Evolutionary conservation across 1,140 invertebrate species (phyloP).

Genomic region (Cotesia chilonis): DNA sequence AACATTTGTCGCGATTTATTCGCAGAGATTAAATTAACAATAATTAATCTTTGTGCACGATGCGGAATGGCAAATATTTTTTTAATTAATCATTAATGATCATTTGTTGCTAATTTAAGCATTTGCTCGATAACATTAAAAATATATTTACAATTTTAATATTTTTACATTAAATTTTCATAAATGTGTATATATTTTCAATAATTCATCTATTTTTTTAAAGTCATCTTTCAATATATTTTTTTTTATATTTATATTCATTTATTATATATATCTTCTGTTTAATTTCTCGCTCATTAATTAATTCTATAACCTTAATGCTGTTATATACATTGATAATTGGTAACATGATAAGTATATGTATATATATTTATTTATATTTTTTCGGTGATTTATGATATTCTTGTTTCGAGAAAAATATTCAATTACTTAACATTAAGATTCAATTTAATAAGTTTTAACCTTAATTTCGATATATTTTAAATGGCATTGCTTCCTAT

Average conservation of each 20-base stretch:
- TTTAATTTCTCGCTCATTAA: background rate
- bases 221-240: too few relatives aligned
- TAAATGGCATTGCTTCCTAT: too few relatives aligned
- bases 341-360: too few relatives aligned
- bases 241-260: too few relatives aligned
- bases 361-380: too few relatives aligned
- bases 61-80: slow-evolving; percentile 22
- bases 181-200: slow-evolving; percentile 3
- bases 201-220: too few relatives aligned
- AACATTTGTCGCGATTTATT: background rate
- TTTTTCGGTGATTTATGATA: too few relatives aligned
- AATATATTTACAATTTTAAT: slow-evolving; percentile 27
- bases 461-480: too few relatives aligned
- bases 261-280: too few relatives aligned
- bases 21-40: background rate
- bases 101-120: background rate
- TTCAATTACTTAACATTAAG: too few relatives aligned
- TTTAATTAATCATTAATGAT: background rate
- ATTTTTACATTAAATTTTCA: slow-evolving; percentile 7
- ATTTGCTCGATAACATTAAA: slow-evolving; percentile 16
- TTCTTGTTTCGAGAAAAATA: too few relatives aligned
- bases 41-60: slow-evolving; percentile 15
- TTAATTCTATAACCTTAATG: background rate
- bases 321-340: background rate
- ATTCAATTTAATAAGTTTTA: too few relatives aligned